A percentile compares a stretch with the other conserved stretches of the same genome.
These are phyloP conservation scores for Aldabrachelys gigantea DNA, from an alignment of 2,113 vertebrate genomes.

Conservation along the genomic window DNA sequence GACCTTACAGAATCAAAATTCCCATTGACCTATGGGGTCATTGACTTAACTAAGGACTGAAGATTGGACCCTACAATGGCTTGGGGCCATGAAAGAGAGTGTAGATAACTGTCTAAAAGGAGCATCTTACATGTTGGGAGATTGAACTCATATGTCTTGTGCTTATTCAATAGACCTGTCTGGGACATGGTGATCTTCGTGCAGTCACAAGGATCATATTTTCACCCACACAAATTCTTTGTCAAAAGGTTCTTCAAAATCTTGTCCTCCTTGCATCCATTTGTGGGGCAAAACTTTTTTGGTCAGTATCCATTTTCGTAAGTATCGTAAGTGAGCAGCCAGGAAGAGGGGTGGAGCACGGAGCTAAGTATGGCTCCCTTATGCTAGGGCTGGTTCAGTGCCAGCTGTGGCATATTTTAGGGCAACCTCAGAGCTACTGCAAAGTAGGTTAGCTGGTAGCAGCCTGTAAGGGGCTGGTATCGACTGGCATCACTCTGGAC, in stretches of 20 bases:
- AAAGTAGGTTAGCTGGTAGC: no score
- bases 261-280: neutral
- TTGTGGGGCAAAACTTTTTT: neutral
- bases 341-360: neutral
- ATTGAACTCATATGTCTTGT: neutral
- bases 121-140: no score
- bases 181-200: fast-evolving
- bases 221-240: neutral
- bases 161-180: neutral
- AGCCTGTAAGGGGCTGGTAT: neutral
- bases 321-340: neutral
- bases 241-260: neutral
- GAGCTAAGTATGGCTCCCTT: neutral
- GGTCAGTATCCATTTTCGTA: neutral
- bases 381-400: neutral
- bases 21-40: neutral
- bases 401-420: neutral
- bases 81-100: no score
- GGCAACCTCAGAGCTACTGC: neutral
- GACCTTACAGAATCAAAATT: neutral
- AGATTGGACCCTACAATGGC: neutral
- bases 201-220: neutral
- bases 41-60: neutral
- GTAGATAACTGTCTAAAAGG: no score
- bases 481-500: neutral